phyloP scores from a whole-genome alignment of 2,888 invertebrate species.

The Lasioglossum zephyrum region DNA sequence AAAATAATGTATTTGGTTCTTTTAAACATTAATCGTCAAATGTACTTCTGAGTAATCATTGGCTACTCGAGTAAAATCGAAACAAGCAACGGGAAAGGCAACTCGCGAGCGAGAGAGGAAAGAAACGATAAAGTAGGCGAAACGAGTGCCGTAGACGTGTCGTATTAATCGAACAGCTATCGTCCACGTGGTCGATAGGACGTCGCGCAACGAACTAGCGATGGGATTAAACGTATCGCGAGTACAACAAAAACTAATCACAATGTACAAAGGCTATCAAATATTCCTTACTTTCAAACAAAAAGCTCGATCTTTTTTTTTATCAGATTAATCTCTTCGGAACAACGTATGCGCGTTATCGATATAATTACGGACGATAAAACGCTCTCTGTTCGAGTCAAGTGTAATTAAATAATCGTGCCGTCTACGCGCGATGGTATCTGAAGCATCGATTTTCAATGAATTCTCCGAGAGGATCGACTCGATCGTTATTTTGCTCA shows the following conservation, averaged over 20 bases:
- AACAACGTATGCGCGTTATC: not conserved
- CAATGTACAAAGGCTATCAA: not conserved
- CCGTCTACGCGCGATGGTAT: not conserved
- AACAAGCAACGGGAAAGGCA: constrained; percentile 29
- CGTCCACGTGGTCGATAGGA: not conserved
- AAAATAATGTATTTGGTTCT: too few relatives aligned
- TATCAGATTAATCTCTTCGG: not conserved
- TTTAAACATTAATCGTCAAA: too few relatives aligned
- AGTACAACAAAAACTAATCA: not conserved
- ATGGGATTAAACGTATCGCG: constrained; percentile 4
- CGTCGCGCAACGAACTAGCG: not conserved
- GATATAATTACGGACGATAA: not conserved
- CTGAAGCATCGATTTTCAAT: not conserved
- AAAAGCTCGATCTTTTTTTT: not conserved
- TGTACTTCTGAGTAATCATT: too few relatives aligned
- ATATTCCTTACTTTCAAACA: not conserved
- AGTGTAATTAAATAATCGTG: not conserved
- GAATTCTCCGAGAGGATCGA: not conserved
- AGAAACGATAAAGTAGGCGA: constrained; percentile 33
- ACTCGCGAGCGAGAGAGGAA: constrained; percentile 47
- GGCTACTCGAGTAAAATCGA: not conserved
- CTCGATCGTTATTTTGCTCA: not conserved
- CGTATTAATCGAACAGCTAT: not conserved
- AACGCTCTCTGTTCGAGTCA: not conserved
- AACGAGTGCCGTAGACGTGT: constrained; percentile 48